Conservation (phyloP, 2,888 invertebrate genomes). For the Lepidochitona cinerea region DNA sequence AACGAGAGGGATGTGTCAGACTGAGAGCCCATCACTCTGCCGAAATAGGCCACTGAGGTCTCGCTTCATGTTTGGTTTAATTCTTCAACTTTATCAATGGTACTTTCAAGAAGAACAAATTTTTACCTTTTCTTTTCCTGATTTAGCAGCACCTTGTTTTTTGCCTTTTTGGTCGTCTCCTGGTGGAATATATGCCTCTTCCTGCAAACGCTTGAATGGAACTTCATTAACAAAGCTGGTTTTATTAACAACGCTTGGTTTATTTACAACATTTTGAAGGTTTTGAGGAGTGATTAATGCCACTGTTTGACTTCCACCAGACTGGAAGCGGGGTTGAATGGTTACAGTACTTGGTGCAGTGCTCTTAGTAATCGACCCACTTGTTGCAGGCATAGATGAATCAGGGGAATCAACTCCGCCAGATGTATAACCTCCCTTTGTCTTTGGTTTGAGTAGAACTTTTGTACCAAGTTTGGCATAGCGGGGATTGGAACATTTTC, state of each 20-base stretch:
- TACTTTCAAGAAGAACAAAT: no score
- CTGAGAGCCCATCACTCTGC: no score
- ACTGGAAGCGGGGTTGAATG: not conserved
- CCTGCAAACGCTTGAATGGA: not conserved
- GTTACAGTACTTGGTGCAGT: not conserved
- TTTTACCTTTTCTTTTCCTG: no score
- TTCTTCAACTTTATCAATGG: no score
- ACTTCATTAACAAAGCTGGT: no score
- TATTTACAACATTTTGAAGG: no score
- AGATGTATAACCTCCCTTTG: not conserved
- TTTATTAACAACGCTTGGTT: no score
- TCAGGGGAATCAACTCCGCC: not conserved
- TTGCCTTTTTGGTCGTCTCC: no score
- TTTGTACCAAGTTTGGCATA: slow-evolving; percentile 14
- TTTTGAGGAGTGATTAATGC: not conserved
- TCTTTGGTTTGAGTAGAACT: not conserved
- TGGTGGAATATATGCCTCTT: not conserved
- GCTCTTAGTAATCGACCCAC: not conserved
- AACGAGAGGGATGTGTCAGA: no score
- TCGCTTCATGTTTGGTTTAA: no score
- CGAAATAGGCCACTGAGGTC: no score
- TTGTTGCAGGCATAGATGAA: not conserved
- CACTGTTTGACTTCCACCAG: not conserved
- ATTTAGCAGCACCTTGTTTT: no score
- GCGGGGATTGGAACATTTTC: slow-evolving; percentile 17